Evolutionary conservation across 2,888 invertebrate species (phyloP).

Genomic region (Apoda limacodes): DNA sequence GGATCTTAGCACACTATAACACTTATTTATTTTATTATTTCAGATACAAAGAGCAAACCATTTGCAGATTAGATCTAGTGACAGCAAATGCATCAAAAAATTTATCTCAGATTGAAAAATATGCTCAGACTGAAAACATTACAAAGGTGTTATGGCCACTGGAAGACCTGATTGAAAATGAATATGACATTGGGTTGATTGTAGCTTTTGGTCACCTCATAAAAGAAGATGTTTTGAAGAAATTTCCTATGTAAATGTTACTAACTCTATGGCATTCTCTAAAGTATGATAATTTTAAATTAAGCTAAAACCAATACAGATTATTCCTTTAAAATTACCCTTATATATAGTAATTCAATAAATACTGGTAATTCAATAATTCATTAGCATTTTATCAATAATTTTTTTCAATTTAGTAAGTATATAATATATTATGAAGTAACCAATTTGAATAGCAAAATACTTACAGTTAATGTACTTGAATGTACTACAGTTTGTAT

Average conservation of each 20-base stretch:
- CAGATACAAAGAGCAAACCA: constrained; percentile 62
- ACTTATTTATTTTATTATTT: constrained; percentile 21
- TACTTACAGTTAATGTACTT: no score
- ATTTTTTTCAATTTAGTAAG: no score
- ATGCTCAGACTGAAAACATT: constrained; percentile 73
- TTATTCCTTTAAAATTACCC: no score
- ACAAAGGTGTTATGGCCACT: constrained; percentile 76
- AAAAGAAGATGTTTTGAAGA: constrained; percentile 77
- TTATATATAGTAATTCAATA: no score
- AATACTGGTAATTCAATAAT: no score
- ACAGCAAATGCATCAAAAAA: constrained; percentile 72
- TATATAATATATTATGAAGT: no score
- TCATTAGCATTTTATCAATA: no score
- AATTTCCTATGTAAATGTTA: constrained; percentile 82
- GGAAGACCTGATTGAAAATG: constrained; percentile 35
- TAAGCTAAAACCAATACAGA: no score
- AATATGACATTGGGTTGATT: constrained; percentile 88
- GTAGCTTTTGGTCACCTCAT: constrained; percentile 96
- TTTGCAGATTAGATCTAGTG: constrained; percentile 75
- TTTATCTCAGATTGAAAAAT: constrained; percentile 75
- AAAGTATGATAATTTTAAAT: background rate
- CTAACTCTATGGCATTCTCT: background rate
- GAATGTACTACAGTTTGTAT: no score
- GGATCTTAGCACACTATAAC: no score
- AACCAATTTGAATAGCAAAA: no score